A percentile compares a stretch with the other conserved stretches of the same genome.
phyloP scores from a whole-genome alignment of 2,888 invertebrate species.

The Spodoptera exigua region DNA sequence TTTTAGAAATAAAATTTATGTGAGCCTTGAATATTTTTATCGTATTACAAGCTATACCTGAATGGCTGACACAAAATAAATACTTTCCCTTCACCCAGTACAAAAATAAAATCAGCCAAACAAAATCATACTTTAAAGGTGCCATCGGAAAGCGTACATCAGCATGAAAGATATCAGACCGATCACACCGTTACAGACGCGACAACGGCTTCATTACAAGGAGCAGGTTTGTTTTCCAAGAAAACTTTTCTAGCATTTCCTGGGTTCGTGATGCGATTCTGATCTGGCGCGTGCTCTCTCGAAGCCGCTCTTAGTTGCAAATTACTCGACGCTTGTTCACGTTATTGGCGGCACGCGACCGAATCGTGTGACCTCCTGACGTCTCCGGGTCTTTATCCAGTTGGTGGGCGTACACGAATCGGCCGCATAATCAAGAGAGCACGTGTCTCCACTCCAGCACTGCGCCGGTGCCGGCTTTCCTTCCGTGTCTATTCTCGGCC shows the following conservation, averaged over 20 bases:
- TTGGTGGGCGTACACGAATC: conserved; percentile 59
- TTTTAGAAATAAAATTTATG: conserved; percentile 20
- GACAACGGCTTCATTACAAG: conserved; percentile 73
- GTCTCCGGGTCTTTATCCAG: conserved; percentile 57
- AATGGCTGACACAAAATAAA: not conserved
- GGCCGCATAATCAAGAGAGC: conserved; percentile 69
- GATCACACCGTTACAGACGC: conserved; percentile 55
- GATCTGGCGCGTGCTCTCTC: conserved; percentile 76
- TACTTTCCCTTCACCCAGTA: no score
- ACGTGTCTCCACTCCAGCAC: conserved; percentile 78
- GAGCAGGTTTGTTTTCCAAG: conserved; percentile 69
- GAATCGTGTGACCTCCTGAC: conserved; percentile 70
- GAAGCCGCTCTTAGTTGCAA: conserved; percentile 71
- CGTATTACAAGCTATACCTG: not conserved
- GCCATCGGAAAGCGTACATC: conserved; percentile 18
- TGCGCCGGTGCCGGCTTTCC: conserved; percentile 81
- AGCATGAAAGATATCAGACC: conserved; percentile 27
- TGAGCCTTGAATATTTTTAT: not conserved
- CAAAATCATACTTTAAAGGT: conserved; percentile 13
- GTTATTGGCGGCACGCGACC: conserved; percentile 71
- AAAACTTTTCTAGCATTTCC: conserved; percentile 71
- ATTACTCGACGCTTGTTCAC: conserved; percentile 71
- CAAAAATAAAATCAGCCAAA: no score
- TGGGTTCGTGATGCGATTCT: conserved; percentile 78
- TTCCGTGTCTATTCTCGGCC: conserved; percentile 86